Conservation (phyloP, 2,113 vertebrate species). For the Poecile atricapillus region DNA sequence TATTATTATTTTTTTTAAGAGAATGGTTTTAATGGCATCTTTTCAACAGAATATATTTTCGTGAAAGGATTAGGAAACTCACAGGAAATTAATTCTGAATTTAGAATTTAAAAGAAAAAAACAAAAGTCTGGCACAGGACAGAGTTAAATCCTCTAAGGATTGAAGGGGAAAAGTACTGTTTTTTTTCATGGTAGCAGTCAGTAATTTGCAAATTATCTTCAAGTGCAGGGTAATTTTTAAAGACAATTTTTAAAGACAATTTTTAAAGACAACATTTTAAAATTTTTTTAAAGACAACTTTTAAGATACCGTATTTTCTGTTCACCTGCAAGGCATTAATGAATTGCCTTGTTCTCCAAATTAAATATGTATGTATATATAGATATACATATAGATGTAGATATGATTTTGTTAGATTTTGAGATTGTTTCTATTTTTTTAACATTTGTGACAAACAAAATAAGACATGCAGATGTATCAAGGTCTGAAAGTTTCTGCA, state of each 20-base stretch:
- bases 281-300: too few relatives aligned
- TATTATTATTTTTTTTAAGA: neutral
- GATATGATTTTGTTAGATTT: neutral
- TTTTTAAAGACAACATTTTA: too few relatives aligned
- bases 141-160: neutral
- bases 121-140: neutral
- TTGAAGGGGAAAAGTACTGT: rapidly evolving
- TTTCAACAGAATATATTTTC: neutral
- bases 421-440: too few relatives aligned
- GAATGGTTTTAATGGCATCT: neutral
- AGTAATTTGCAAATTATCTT: neutral
- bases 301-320: neutral
- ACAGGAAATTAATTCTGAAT: neutral
- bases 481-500: neutral
- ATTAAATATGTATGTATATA: too few relatives aligned
- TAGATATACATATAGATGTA: too few relatives aligned
- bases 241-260: too few relatives aligned
- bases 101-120: neutral
- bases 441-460: neutral
- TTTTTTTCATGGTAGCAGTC: neutral
- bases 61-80: neutral
- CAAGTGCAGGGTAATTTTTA: neutral
- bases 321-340: neutral
- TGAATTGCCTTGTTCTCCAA: rapidly evolving
- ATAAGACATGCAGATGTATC: neutral